Percentiles rank a stretch among this genome's conserved stretches.
Conservation (phyloP, 2,797 vertebrate genomes). For the Esox masquinongy region DNA sequence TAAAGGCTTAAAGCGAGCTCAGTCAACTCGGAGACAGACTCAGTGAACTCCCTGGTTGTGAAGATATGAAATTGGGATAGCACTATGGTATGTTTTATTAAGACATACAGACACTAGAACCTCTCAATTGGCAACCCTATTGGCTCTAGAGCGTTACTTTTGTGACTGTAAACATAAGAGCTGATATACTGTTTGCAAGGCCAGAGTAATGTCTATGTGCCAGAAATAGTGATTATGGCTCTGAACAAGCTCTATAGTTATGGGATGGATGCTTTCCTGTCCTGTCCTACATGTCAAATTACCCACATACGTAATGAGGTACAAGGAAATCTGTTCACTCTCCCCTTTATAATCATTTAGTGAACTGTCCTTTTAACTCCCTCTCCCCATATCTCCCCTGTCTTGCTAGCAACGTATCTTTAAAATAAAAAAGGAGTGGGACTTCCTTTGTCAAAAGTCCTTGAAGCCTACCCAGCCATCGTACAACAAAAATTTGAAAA, state of each 20-base stretch:
- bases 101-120: not conserved
- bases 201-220: not conserved
- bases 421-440: slow-evolving; percentile 38
- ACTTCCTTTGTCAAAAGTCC: slow-evolving; percentile 29
- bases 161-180: not conserved
- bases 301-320: not conserved
- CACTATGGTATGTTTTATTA: not conserved
- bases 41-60: not conserved
- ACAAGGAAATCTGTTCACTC: not conserved
- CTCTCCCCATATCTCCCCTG: no score
- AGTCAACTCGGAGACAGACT: not conserved
- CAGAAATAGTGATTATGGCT: not conserved
- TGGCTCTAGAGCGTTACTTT: not conserved
- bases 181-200: no score
- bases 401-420: no score
- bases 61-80: not conserved
- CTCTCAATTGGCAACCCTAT: not conserved
- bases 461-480: slow-evolving; percentile 45
- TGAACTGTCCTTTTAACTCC: no score
- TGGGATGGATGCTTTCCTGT: not conserved
- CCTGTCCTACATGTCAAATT: not conserved
- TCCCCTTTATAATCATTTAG: not conserved
- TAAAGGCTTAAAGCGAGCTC: not conserved
- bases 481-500: slow-evolving; percentile 43
- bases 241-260: not conserved